Percentiles rank a stretch among this genome's conserved stretches.
Conservation (phyloP, 1,140 invertebrate species). For the Oryctes rhinoceros region DNA sequence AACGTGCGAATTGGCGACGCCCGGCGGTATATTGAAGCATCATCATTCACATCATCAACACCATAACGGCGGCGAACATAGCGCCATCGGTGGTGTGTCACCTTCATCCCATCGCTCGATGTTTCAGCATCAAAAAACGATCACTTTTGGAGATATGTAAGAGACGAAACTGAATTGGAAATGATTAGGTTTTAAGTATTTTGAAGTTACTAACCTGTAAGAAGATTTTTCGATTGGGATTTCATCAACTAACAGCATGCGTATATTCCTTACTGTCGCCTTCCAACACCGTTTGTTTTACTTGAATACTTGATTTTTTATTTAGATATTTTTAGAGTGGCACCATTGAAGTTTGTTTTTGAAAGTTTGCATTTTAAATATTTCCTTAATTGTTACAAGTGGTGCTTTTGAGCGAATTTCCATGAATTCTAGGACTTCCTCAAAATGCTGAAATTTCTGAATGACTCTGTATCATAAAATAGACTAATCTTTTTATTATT, state of each 20-base stretch:
- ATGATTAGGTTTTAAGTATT: neutral
- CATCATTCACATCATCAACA: conserved; percentile 36
- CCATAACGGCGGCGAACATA: conserved; percentile 45
- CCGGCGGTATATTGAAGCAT: conserved; percentile 60
- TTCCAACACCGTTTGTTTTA: no score
- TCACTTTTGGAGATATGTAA: conserved; percentile 63
- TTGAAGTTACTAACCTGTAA: neutral
- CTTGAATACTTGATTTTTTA: no score
- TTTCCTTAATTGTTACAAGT: no score
- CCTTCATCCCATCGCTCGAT: conserved; percentile 53
- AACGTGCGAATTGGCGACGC: conserved; percentile 44
- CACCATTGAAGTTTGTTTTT: no score
- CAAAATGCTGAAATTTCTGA: no score
- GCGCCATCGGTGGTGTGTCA: conserved; percentile 42
- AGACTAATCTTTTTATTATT: no score
- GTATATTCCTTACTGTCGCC: neutral
- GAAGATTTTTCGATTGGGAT: no score
- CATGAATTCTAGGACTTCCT: no score
- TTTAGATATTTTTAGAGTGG: no score
- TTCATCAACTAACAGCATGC: neutral
- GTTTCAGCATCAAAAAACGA: conserved; percentile 58
- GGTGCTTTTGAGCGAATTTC: no score
- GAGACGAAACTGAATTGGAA: conserved; percentile 46
- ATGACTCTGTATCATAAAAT: no score
- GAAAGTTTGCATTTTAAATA: no score